Percentiles rank a stretch among this genome's conserved stretches.
These are phyloP conservation scores for Caenorhabditis tropicalis DNA, from an alignment of 1,140 invertebrate species.

Conservation along the genomic window DNA sequence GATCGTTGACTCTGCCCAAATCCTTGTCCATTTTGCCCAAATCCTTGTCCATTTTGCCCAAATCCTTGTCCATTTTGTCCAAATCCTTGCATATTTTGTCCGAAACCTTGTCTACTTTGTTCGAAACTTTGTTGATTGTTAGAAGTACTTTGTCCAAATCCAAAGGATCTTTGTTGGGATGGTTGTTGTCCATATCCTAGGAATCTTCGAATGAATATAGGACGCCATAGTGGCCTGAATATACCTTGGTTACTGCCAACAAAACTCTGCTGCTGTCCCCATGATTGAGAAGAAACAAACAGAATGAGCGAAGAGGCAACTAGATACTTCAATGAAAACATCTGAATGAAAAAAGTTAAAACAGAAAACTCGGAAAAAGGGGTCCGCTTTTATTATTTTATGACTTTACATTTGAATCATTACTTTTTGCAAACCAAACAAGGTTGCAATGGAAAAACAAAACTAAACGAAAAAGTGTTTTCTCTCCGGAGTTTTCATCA, in stretches of 20 bases:
- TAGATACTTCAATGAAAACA: background rate
- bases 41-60: background rate
- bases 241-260: slow-evolving; percentile 11
- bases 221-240: background rate
- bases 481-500: background rate
- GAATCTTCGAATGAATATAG: slow-evolving; percentile 24
- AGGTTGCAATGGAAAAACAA: background rate
- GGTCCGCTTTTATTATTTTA: background rate
- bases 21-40: background rate
- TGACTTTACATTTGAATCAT: background rate
- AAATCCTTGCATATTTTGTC: background rate
- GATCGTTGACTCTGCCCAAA: background rate
- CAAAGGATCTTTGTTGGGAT: background rate
- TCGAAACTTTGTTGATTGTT: background rate
- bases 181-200: background rate
- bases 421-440: background rate
- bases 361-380: background rate
- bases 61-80: background rate
- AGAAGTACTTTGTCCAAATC: background rate
- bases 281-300: slow-evolving; percentile 18
- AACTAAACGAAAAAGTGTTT: background rate
- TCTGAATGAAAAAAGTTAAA: background rate
- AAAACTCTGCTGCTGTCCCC: slow-evolving; percentile 32
- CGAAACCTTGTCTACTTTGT: background rate
- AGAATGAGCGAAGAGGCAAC: background rate